Evolutionary conservation across 2,113 vertebrate species (phyloP), one percentile per base, ranked within the genome.

Genomic region (Ictalurus furcatus): DNA sequence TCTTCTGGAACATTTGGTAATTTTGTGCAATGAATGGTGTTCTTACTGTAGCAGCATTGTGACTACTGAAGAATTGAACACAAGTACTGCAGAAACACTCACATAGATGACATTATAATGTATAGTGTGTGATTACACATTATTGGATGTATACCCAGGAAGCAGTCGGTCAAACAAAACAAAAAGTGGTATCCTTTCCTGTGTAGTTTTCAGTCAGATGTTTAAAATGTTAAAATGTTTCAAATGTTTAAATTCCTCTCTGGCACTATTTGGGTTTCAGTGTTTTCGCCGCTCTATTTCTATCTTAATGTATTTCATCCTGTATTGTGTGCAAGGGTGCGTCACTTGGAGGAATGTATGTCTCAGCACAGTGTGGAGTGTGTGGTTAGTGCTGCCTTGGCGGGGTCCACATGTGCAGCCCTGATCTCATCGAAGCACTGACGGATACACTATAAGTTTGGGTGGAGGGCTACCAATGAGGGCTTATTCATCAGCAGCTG

Each of bases 381-480:
- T 91, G 91, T 86, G 92, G 91, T 92, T 92, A 91, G 80, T 56
- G 83, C 85, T 67, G 79, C 73, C 52, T 81, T 88, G 73, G 87
- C 87, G 59, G 54, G 81, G 58, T 87, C 69, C 82, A 85, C 85
- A 86, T 90, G 63, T 90, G 86, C 78, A 90, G 84, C 30, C 37
- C 86, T 84, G 84, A 65, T 85, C 76, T 88, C 81, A 80, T 65
- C 67, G 34, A 84, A 84, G 83, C 37, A 74, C 56, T 85, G 74
- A 44, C 28, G 44, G 59, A 80, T 79, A 11, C 30, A 63, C 59
- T 61, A 54, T 37, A 30, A 63, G 17, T 76, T 13, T 8, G 67
- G 44, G 87, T 71, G 81, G 81, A 48, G 86, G 56, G 48, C 25
- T 88, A 69, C 17, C 58, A 69, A 40, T 11, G n/a, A 71, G 9